phyloP scores from a whole-genome alignment of 2,113 vertebrate species.

The Myotis lucifugus region DNA sequence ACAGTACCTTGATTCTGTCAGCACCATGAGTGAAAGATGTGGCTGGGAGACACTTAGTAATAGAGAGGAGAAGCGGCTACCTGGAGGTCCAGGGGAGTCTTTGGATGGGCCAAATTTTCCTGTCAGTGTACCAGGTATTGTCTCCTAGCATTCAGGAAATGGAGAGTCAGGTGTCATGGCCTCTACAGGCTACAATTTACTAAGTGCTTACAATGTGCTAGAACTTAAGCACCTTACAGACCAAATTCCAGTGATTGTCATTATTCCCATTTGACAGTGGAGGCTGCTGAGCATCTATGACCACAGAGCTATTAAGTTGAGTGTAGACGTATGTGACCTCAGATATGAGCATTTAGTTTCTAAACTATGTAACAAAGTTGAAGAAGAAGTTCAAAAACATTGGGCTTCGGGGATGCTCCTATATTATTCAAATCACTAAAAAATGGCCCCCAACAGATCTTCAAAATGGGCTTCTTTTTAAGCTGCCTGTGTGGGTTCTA shows the following conservation, averaged over 20 bases:
- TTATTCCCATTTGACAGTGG: background rate
- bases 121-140: background rate
- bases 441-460: background rate
- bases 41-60: too few species aligned
- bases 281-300: too few species aligned
- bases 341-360: background rate
- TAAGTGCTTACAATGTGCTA: background rate
- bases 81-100: too few species aligned
- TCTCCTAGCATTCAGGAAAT: background rate
- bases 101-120: too few species aligned
- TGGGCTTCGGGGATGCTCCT: background rate
- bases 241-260: background rate
- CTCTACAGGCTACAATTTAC: background rate
- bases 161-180: background rate
- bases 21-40: background rate
- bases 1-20: background rate
- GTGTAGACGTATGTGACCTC: background rate
- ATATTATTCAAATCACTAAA: background rate
- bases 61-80: too few species aligned
- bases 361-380: background rate
- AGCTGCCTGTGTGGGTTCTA: background rate
- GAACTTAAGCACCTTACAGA: background rate
- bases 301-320: background rate
- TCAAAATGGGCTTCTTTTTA: background rate
- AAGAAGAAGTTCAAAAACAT: background rate